phyloP scores from a whole-genome alignment of 2,888 invertebrate genomes.

The Oligia fasciuncula region DNA sequence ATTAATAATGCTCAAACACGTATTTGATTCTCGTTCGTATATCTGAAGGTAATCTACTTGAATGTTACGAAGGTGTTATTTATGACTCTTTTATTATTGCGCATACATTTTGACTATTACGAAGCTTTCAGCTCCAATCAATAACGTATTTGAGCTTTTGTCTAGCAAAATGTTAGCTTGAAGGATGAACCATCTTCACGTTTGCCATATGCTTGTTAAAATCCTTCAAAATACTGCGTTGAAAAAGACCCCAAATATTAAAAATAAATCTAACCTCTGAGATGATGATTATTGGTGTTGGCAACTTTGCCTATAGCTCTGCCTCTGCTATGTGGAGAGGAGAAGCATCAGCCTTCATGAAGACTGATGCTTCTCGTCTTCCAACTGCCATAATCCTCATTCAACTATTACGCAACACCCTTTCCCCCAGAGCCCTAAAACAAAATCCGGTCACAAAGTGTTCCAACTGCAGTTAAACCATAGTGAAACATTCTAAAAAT shows the following conservation, averaged over 20 bases:
- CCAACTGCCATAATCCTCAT: not conserved
- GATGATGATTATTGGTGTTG: not conserved
- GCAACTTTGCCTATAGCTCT: not conserved
- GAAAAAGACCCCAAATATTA: not conserved
- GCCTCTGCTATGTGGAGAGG: not conserved
- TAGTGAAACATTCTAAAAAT: conserved; percentile 40
- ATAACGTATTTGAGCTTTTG: conserved; percentile 50
- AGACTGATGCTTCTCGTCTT: not conserved
- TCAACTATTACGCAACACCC: not conserved
- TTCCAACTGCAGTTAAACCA: conserved; percentile 4
- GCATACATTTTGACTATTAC: conserved; percentile 67
- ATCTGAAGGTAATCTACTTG: conserved; percentile 63
- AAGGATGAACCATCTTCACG: conserved; percentile 17
- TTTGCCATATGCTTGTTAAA: not conserved
- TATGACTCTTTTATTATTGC: conserved; percentile 64
- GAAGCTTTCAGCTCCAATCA: conserved; percentile 65
- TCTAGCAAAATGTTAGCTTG: not conserved
- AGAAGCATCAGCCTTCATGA: not conserved
- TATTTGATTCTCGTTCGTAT: conserved; percentile 48
- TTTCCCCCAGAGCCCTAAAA: not conserved
- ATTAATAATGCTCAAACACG: conserved; percentile 15
- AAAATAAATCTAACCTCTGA: not conserved
- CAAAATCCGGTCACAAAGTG: conserved; percentile 6
- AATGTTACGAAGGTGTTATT: conserved; percentile 67
- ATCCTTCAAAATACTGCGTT: no score